phyloP scores from a whole-genome alignment of 2,888 invertebrate genomes.

The Cheilosia pagana region DNA sequence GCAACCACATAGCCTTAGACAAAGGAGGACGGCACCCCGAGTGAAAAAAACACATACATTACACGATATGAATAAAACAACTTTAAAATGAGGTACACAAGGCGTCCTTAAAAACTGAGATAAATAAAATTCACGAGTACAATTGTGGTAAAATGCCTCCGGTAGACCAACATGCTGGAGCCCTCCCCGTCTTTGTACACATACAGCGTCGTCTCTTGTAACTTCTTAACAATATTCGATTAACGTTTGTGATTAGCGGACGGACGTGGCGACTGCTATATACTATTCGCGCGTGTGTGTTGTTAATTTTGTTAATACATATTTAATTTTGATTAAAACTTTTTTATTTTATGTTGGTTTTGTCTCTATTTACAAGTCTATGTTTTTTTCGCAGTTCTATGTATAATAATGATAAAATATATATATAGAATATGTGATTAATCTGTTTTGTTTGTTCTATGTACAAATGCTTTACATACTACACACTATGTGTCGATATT shows the following conservation, averaged over 20 bases:
- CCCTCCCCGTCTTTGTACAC: background rate
- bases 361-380: conserved; percentile 51
- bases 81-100: too few relatives aligned
- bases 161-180: too few relatives aligned
- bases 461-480: conserved; percentile 57
- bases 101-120: too few relatives aligned
- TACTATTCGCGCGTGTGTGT: conserved; percentile 2
- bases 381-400: conserved; percentile 30
- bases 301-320: conserved; percentile 25
- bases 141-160: too few relatives aligned
- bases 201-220: background rate
- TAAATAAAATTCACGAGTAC: too few relatives aligned
- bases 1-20: too few relatives aligned
- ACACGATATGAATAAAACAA: too few relatives aligned
- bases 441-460: conserved; percentile 36
- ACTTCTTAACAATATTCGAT: conserved; percentile 8
- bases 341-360: conserved; percentile 39
- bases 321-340: conserved; percentile 40
- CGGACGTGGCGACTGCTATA: conserved; percentile 62
- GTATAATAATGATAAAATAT: conserved; percentile 52
- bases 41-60: too few relatives aligned
- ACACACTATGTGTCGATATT: conserved; percentile 39
- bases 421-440: conserved; percentile 46
- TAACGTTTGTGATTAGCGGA: conserved; percentile 41
- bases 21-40: too few relatives aligned